These are phyloP conservation scores for Pristionchus maxplancki DNA, from an alignment of 2,888 invertebrate species.

Conservation along the genomic window DNA sequence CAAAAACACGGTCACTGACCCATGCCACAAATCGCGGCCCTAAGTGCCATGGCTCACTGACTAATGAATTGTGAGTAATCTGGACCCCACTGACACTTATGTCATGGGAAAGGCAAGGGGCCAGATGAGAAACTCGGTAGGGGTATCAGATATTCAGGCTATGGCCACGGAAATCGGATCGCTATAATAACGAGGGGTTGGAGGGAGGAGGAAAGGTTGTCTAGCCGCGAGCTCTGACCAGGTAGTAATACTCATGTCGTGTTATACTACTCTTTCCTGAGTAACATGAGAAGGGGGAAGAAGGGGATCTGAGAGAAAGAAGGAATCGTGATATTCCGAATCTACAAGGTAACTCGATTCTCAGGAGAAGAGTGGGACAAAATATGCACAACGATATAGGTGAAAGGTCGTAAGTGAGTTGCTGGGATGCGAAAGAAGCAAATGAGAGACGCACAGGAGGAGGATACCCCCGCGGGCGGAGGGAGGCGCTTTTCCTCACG, in stretches of 20 bases:
- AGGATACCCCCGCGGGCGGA: background rate
- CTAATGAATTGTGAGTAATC: constrained; percentile 40
- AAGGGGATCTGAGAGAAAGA: background rate
- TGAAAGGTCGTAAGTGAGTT: constrained; percentile 3
- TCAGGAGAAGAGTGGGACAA: background rate
- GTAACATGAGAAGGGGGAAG: constrained; percentile 1
- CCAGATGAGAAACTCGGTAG: background rate
- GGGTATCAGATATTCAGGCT: constrained; percentile 27
- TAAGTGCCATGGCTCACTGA: constrained; percentile 13
- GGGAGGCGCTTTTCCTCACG: constrained; percentile 2
- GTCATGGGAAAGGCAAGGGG: background rate
- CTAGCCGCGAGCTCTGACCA: constrained; percentile 9
- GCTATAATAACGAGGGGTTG: background rate
- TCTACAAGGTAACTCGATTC: background rate
- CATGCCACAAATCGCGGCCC: background rate
- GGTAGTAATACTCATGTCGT: constrained; percentile 22
- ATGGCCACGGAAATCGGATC: background rate
- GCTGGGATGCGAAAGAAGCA: background rate
- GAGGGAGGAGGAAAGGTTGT: background rate
- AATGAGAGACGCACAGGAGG: background rate
- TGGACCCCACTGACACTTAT: background rate
- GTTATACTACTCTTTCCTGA: constrained; percentile 28
- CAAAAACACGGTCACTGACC: background rate
- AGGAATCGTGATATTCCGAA: background rate
- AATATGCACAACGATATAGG: background rate